Evolutionary conservation across 2,113 vertebrate species (phyloP).

Genomic region (Tinamus guttatus): DNA sequence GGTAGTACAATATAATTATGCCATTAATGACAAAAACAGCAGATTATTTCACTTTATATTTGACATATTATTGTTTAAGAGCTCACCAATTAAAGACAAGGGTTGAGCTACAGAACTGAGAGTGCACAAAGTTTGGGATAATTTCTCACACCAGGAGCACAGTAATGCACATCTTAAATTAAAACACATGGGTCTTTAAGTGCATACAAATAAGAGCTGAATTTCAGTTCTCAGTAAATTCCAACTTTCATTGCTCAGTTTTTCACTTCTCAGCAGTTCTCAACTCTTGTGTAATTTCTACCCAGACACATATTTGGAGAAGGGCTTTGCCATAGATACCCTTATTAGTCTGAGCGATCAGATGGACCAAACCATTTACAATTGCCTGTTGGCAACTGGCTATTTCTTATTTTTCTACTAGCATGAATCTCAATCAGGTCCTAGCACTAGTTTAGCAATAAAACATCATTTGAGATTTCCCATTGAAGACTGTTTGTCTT

Average conservation of each 20-base stretch:
- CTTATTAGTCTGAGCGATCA: accelerated
- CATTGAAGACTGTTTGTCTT: not conserved
- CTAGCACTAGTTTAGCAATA: not conserved
- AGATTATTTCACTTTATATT: conserved; percentile 61
- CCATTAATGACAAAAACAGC: conserved; percentile 69
- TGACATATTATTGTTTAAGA: conserved; percentile 34
- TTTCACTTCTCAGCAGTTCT: not conserved
- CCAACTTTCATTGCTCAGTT: not conserved
- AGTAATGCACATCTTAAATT: not conserved
- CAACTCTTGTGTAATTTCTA: not conserved
- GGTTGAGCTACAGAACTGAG: not conserved
- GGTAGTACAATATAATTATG: conserved; percentile 53
- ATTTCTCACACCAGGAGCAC: not conserved
- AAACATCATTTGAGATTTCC: not conserved
- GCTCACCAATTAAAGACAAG: conserved; percentile 34
- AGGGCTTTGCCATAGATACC: not conserved
- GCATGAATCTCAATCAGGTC: not conserved
- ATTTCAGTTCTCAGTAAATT: not conserved
- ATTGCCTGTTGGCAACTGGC: not conserved
- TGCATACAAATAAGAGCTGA: not conserved
- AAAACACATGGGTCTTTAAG: not conserved
- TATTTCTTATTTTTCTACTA: not conserved
- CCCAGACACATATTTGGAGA: not conserved
- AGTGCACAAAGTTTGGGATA: not conserved
- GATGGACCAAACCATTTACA: not conserved